Percentiles rank a stretch among this genome's conserved stretches.
Conservation (phyloP, 2,888 invertebrate species). For the Aphidius colemani region DNA sequence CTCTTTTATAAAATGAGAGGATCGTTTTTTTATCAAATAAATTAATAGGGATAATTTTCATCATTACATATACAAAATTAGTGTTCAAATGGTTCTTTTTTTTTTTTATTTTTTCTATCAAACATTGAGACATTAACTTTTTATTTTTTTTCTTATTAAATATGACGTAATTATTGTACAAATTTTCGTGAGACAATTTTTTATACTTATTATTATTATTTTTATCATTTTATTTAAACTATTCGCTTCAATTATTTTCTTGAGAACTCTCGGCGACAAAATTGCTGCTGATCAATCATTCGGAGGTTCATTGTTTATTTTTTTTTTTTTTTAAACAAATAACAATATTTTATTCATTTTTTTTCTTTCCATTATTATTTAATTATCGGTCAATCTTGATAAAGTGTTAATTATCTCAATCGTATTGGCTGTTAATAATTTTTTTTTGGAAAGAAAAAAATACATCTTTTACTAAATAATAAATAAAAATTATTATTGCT, state of each 20-base stretch:
- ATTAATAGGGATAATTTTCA: too few species aligned
- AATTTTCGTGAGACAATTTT: constrained; percentile 3
- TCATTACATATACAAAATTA: constrained; percentile 41
- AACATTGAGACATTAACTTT: constrained; percentile 18
- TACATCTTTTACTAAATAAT: too few species aligned
- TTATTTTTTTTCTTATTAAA: neutral
- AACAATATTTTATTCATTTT: too few species aligned
- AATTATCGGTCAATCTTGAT: too few species aligned
- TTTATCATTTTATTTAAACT: neutral
- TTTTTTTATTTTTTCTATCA: constrained; percentile 15
- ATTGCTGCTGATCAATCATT: neutral
- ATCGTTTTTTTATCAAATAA: too few species aligned
- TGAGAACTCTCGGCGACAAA: neutral
- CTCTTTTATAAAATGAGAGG: too few species aligned
- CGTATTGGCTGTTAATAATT: too few species aligned
- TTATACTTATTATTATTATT: neutral
- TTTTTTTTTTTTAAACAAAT: neutral
- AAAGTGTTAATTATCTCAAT: too few species aligned
- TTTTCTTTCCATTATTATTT: too few species aligned
- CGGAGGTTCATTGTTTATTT: neutral
- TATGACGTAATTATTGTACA: constrained; percentile 10
- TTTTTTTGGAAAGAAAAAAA: too few species aligned
- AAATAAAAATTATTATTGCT: too few species aligned
- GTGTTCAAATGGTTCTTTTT: constrained; percentile 23
- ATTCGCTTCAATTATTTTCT: neutral